Evolutionary conservation across 2,888 invertebrate genomes (phyloP), one percentile per base, ranked within the genome.

Genomic region (Tetragnatha montana): DNA sequence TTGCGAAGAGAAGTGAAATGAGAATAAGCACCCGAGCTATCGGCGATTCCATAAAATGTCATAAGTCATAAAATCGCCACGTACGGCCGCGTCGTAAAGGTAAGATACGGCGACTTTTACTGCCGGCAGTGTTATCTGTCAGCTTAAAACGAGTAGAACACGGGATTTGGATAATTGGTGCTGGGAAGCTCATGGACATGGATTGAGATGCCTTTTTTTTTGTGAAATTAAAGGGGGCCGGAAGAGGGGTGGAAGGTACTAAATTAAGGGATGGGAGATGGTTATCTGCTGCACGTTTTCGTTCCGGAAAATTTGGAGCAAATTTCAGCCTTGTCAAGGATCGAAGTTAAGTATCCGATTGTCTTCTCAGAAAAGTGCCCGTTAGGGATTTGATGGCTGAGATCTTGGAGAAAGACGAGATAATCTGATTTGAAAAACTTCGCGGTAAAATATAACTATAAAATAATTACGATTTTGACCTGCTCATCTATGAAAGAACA

Each of bases 61-160:
- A 74, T 74, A 74, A 82, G 60, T 74, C 74, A 47, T 73, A 82
- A 82, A 82, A 82, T 82, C 82, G 74, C 74, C 82, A 82, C 82
- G 73, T 71, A 35, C 73, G 10, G 47, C 12, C 12, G 47, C 49
- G 10, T 70, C 47, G 22, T 49, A 79, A 69, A 71, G 60, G 21
- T 69, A 81, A 81, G 71, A 69, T 70, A 19, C 49, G 51, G 19
- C 35, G 82, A 82, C 51, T 82, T 74, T 82, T 74, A 82, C 51
- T 74, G 73, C 51, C n/a, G 71, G 35, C 60, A 50, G 21, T 35
- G 73, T 17, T 60, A 74, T 73, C 71, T 17, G 60, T 51, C 74
- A 51, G 74, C n/a, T 73, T 82, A 74, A 82, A 82, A 74, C 60
- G 82, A 82, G 73, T 81, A 12, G 60, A 74, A 74, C 35, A 51